Conservation (phyloP, 2,888 invertebrate species). For the Drosophila neutralis region DNA sequence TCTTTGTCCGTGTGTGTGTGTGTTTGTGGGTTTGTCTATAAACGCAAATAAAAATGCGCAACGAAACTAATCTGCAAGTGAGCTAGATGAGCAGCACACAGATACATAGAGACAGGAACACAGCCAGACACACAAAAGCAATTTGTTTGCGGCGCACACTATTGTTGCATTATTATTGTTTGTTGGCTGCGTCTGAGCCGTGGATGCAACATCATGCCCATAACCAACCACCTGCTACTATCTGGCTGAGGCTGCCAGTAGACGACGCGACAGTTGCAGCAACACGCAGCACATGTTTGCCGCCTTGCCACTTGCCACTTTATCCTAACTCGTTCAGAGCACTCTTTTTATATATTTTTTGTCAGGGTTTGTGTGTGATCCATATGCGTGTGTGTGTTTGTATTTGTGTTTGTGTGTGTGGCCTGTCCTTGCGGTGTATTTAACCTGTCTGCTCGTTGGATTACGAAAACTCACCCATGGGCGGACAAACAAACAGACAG, state of each 20-base stretch:
- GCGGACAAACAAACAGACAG: constrained; percentile 31
- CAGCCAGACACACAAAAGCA: constrained; percentile 63
- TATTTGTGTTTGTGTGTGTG: constrained; percentile 37
- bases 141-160: constrained; percentile 76
- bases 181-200: constrained; percentile 67
- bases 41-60: constrained; percentile 64
- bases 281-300: constrained; percentile 59
- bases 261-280: constrained; percentile 48
- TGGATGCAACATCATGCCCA: constrained; percentile 28
- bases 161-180: constrained; percentile 80
- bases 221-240: background rate
- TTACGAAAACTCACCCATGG: constrained; percentile 68
- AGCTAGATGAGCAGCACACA: constrained; percentile 50
- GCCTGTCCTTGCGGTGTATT: constrained; percentile 82
- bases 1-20: constrained; percentile 17
- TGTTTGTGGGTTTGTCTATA: constrained; percentile 49
- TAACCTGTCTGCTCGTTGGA: constrained; percentile 83
- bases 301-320: constrained; percentile 64
- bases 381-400: constrained; percentile 11
- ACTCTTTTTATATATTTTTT: constrained; percentile 30
- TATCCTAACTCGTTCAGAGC: constrained; percentile 46
- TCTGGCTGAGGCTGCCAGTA: constrained; percentile 7
- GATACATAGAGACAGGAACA: constrained; percentile 13
- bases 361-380: background rate
- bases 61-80: constrained; percentile 78